Evolutionary conservation across 2,113 vertebrate species (phyloP).

Genomic region (Vanacampus margaritifer): DNA sequence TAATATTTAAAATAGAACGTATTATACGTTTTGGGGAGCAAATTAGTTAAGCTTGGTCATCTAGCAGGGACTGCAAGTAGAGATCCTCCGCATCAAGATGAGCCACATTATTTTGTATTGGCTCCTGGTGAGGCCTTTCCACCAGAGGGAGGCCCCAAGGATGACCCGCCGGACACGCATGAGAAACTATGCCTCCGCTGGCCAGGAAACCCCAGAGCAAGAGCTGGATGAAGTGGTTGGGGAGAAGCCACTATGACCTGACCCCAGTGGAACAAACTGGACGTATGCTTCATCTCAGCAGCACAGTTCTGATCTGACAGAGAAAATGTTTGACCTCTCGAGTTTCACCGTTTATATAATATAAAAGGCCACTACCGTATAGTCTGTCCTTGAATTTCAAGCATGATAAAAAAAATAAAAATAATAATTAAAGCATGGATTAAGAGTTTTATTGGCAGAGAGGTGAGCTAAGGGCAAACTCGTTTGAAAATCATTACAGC

Average conservation of each 20-base stretch:
- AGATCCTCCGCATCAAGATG: too few species aligned
- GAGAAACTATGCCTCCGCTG: not conserved
- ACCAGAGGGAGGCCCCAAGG: not conserved
- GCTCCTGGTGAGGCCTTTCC: not conserved
- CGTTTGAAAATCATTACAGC: conserved; percentile 42
- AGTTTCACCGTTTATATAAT: not conserved
- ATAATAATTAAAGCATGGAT: not conserved
- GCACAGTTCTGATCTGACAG: not conserved
- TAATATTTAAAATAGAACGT: too few species aligned
- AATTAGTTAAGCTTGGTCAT: too few species aligned
- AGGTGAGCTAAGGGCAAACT: conserved; percentile 46
- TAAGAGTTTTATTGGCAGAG: conserved; percentile 36
- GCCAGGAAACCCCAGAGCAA: not conserved
- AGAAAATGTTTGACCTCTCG: not conserved
- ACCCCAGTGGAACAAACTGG: not conserved
- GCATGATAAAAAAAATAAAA: not conserved
- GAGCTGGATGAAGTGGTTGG: not conserved
- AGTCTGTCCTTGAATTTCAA: not conserved
- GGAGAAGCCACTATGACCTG: not conserved
- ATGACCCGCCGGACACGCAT: not conserved
- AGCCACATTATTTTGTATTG: too few species aligned
- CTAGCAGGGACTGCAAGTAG: too few species aligned
- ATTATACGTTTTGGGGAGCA: too few species aligned
- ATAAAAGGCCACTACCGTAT: not conserved
- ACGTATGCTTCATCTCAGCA: not conserved